Evolutionary conservation across 1,140 invertebrate genomes (phyloP), one percentile per base, ranked within the genome.

Genomic region (Parapsyche elsis): DNA sequence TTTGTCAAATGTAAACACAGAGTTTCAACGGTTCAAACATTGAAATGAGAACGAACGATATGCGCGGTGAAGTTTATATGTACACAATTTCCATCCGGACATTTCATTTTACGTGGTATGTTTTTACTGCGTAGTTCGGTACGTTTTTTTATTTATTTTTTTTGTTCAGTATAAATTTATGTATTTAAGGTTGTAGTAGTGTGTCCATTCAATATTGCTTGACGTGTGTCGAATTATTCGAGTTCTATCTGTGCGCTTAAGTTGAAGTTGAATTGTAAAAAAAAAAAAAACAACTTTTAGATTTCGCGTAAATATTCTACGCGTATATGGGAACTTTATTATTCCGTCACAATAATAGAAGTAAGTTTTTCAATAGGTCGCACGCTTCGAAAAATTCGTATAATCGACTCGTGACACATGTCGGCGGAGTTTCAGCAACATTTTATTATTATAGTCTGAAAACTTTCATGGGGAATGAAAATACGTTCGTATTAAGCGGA

Each of bases 161-260:
- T 38, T 73, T 38, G 21, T 38, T 73, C 30, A 5, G 38, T 73
- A 73, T 73, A 73, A 38, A 73, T 73, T 38, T 73, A 73, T 73
- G 26, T 73, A 73, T 73, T 38, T 73, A 7, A 73, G 30, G 26
- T 73, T 1, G 1, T 24, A 5, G 5, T 38, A 73, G 10, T 16
- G 10, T 53, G 49, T 53, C 2, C 2, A 53, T 53, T 53, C 2
- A 10, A 38, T 4, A 7, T 38, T 7, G 30, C 30, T 38, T 38
- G 30, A 7, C 30, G 30, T 7, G 4, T 5, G 30, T 38, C 30
- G 30, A 38, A 38, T 7, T 4, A 38, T 38, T 7, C 2, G 30
- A 38, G 30, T 38, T 1, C 30, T 38, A 38, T 38, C 30, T 38
- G 30, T 38, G 30, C 30, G 30, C 1, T 38, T 10, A 53, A 14